Percentiles rank a stretch among this genome's conserved stretches.
These are phyloP conservation scores for Noctua janthina DNA, from an alignment of 2,888 invertebrate genomes.

Conservation along the genomic window DNA sequence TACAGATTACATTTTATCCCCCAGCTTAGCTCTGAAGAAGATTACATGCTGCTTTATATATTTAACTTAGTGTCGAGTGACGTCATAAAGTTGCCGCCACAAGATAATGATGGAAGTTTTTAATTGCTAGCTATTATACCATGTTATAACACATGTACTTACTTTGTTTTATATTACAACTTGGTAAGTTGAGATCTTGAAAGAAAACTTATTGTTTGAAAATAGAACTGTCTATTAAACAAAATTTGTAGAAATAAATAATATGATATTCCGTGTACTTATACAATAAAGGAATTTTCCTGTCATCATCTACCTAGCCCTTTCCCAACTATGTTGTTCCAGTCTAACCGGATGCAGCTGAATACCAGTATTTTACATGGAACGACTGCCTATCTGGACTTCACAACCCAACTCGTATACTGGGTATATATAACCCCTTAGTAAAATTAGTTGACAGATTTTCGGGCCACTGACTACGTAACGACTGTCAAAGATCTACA, in stretches of 20 bases:
- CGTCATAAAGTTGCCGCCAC: conserved; percentile 45
- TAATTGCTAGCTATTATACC: conserved; percentile 53
- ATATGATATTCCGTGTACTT: neutral
- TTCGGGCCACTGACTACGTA: no score
- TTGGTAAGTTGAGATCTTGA: neutral
- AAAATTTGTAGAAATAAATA: neutral
- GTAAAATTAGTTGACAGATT: no score
- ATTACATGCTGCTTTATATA: conserved; percentile 33
- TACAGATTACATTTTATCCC: conserved; percentile 48
- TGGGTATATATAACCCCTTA: no score
- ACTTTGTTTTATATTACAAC: conserved; percentile 33
- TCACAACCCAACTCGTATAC: no score
- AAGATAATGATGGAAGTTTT: conserved; percentile 58
- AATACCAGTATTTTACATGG: no score
- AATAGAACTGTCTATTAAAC: neutral
- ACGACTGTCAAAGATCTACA: no score
- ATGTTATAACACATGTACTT: conserved; percentile 31
- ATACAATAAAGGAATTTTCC: neutral
- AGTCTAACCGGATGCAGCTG: no score
- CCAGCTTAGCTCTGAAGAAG: conserved; percentile 29
- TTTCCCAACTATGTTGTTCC: no score
- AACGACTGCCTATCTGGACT: no score
- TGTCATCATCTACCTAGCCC: no score
- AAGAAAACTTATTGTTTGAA: neutral
- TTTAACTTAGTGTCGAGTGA: conserved; percentile 47